Base-by-base conservation (phyloP, 2,888 invertebrate genomes). In the Lasioglossum figueresi region DNA sequence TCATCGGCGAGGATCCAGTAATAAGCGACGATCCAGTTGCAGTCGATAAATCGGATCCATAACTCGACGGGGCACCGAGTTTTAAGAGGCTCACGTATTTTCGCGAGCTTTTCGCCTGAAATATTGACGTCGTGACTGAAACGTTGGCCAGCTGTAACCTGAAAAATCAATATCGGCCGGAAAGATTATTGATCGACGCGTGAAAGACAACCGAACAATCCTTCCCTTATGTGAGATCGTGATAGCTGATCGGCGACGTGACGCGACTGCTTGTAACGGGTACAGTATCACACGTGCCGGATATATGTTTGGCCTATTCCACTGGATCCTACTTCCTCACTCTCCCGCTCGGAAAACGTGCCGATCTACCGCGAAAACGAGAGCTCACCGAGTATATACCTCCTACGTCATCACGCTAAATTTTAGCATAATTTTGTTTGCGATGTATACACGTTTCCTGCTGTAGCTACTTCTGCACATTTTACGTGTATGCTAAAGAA, bases 131-230 rank as follows among this genome's bases (percentile, higher is more conserved):
- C 72, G 6, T 1, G 76, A 40, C 59, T 59, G 79, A 56, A 79
- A 73, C 19, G 31, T 70, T n/a, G 40, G 16, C 76, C 40, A 45
- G 34, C 56, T 56, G 75, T 76, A 70, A 75, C 71, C 70, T 78
- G 23, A 71, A 78, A 80, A 87, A 88, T 88, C 88, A 76, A 88
- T 88, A 88, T 56, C 52, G 23, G 34, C 16, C 70, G 68, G 87
- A 73, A 88, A 87, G 88, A 88, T 88, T 88, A 88, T 88, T 82
- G 88, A 88, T 88, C 88, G 80, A 31, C 63, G 56, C 40, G 48
- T 70, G 79, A 56, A 79, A 87, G 77, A 81, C 84, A 80, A 81
- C 71, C 71, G 68, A 76, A 82, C 85, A 77, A 88, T 88, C 79
- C 84, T 72, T 34, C 48, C 80, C 59, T 84, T 84, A 87, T 87